Percentiles rank a stretch among this genome's conserved stretches.
Evolutionary conservation across 2,113 vertebrate species (phyloP).

Genomic region (Microtus richardsoni): DNA sequence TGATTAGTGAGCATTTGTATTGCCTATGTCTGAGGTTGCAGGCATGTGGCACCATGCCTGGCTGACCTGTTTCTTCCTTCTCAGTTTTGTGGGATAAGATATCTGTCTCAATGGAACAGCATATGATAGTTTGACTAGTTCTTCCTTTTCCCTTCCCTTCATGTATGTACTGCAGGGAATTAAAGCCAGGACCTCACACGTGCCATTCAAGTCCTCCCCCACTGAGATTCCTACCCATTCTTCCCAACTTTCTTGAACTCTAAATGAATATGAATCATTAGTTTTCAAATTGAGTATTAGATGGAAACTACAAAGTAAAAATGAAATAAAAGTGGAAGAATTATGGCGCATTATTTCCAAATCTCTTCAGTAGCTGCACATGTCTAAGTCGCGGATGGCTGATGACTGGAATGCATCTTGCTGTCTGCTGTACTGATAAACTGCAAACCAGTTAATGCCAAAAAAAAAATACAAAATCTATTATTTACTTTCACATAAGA

Average conservation of each 20-base stretch:
- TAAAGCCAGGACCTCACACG: neutral
- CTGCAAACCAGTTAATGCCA: neutral
- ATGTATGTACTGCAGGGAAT: neutral
- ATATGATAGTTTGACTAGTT: neutral
- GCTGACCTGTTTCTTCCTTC: neutral
- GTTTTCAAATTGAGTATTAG: slow-evolving; percentile 19
- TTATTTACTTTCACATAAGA: neutral
- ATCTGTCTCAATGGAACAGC: neutral
- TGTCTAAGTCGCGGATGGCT: neutral
- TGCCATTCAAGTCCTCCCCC: neutral
- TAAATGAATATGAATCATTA: slow-evolving; percentile 12
- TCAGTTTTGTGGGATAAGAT: neutral
- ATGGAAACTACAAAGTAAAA: slow-evolving; percentile 38
- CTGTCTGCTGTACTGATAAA: slow-evolving; percentile 17
- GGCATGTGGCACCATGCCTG: neutral
- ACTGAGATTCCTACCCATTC: neutral
- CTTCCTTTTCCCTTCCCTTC: neutral
- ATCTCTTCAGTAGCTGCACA: neutral
- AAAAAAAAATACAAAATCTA: neutral
- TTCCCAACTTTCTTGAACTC: neutral
- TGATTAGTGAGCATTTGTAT: neutral
- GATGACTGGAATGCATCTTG: neutral
- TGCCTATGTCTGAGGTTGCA: neutral
- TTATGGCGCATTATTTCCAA: neutral
- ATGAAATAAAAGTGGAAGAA: slow-evolving; percentile 2